Conservation (phyloP, 2,113 vertebrate species). For the Anser cygnoides region DNA sequence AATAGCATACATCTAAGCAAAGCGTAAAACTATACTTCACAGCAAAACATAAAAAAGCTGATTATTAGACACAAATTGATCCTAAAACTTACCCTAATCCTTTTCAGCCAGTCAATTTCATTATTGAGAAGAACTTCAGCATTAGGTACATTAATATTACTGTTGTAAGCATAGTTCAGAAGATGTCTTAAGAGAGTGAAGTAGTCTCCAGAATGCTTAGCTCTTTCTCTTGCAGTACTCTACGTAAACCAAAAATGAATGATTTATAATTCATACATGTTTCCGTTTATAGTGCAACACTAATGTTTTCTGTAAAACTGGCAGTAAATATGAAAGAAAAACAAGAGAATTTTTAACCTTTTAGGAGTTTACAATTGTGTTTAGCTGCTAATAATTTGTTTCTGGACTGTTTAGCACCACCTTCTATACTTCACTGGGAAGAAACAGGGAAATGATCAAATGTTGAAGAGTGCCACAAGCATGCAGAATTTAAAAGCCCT, state of each 20-base stretch:
- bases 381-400: neutral
- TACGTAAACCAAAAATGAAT: conserved; percentile 62
- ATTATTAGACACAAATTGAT: neutral
- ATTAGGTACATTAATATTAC: conserved; percentile 98
- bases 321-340: neutral
- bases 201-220: conserved; percentile 97
- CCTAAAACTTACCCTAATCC: conserved; percentile 89
- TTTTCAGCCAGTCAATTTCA: conserved; percentile 98
- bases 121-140: conserved; percentile 99
- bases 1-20: neutral
- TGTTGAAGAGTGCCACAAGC: neutral
- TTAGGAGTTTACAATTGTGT: neutral
- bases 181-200: conserved; percentile 95
- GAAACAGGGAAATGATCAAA: neutral
- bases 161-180: conserved; percentile 98
- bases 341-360: neutral
- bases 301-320: neutral
- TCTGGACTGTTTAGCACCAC: neutral
- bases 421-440: neutral
- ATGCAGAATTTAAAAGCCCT: neutral
- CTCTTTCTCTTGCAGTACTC: conserved; percentile 97
- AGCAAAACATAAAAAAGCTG: neutral
- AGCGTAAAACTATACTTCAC: neutral
- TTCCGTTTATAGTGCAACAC: neutral
- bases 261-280: accelerated